A percentile compares a stretch with the other conserved stretches of the same genome.
Evolutionary conservation across 2,888 invertebrate genomes (phyloP).

Genomic region (Resseliella maxima): DNA sequence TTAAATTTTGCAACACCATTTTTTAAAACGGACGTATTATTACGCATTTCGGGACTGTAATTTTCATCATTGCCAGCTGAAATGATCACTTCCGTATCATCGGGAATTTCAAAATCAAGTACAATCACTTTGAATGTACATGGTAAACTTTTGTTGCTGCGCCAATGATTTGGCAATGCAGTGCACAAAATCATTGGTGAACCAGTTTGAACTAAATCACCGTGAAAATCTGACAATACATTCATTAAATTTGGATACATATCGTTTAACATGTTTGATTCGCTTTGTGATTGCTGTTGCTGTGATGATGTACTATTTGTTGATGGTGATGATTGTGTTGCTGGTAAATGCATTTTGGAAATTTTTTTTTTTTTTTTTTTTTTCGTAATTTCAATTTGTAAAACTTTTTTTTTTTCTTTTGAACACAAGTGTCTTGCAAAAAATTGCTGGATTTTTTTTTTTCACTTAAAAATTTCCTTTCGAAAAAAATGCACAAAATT

Average conservation of each 20-base stretch:
- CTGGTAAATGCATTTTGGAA: slow-evolving; percentile 58
- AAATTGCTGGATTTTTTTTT: neutral
- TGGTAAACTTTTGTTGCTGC: slow-evolving; percentile 96
- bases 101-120: slow-evolving; percentile 87
- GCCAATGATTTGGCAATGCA: slow-evolving; percentile 93
- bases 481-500: neutral
- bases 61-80: slow-evolving; percentile 99
- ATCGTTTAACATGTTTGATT: slow-evolving; percentile 71
- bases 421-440: neutral
- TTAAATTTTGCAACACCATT: slow-evolving; percentile 99
- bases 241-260: slow-evolving; percentile 77
- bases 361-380: slow-evolving; percentile 42
- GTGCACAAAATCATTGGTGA: slow-evolving; percentile 96
- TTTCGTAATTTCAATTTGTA: slow-evolving; percentile 57
- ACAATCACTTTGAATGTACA: slow-evolving; percentile 96
- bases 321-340: slow-evolving; percentile 60
- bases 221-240: slow-evolving; percentile 87
- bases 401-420: slow-evolving; percentile 27
- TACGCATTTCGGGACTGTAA: slow-evolving; percentile 93
- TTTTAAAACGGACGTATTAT: slow-evolving; percentile 94
- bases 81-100: slow-evolving; percentile 94
- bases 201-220: slow-evolving; percentile 93
- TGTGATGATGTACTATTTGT: slow-evolving; percentile 66
- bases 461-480: neutral
- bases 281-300: neutral